Percentiles rank a stretch among this genome's conserved stretches.
Evolutionary conservation across 2,888 invertebrate species (phyloP).

Genomic region (Holacanthella duospinosa): DNA sequence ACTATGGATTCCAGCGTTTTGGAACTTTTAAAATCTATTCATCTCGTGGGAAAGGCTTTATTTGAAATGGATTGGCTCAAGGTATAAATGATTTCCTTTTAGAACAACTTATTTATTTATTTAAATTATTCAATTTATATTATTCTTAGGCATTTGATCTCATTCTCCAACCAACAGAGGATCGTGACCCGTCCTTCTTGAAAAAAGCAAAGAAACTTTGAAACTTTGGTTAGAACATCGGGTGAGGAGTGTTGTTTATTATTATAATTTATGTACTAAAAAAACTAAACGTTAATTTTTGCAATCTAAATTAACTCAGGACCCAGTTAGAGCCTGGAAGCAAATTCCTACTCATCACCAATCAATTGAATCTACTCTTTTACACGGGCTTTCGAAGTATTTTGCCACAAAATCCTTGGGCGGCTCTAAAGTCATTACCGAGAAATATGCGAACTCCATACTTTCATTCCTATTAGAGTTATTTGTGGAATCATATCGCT

Average conservation of each 20-base stretch:
- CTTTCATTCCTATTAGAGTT: conserved; percentile 90
- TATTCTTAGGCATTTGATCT: conserved; percentile 55
- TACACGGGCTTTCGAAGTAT: conserved; percentile 51
- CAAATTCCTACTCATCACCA: conserved; percentile 40
- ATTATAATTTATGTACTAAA: too few relatives aligned
- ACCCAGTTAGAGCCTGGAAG: conserved; percentile 50
- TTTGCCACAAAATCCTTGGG: too few relatives aligned
- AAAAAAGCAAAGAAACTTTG: conserved; percentile 56
- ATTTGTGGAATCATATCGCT: conserved; percentile 77
- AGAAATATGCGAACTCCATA: conserved; percentile 78
- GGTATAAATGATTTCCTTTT: conserved; percentile 43
- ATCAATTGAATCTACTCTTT: conserved; percentile 57
- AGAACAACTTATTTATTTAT: too few relatives aligned
- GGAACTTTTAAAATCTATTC: conserved; percentile 71
- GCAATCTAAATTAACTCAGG: too few relatives aligned
- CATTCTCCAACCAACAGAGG: conserved; percentile 58
- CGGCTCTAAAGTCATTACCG: conserved; percentile 56
- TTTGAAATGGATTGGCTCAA: conserved; percentile 61
- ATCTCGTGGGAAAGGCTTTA: conserved; percentile 64
- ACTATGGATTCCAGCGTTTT: conserved; percentile 92
- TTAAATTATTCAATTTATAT: too few relatives aligned
- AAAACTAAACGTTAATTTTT: too few relatives aligned
- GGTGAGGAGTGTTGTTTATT: too few relatives aligned
- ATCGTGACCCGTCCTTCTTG: conserved; percentile 48
- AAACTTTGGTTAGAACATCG: too few relatives aligned